Base-by-base conservation (phyloP, 2,113 vertebrate genomes). In the Protobothrops flavoviridis region DNA sequence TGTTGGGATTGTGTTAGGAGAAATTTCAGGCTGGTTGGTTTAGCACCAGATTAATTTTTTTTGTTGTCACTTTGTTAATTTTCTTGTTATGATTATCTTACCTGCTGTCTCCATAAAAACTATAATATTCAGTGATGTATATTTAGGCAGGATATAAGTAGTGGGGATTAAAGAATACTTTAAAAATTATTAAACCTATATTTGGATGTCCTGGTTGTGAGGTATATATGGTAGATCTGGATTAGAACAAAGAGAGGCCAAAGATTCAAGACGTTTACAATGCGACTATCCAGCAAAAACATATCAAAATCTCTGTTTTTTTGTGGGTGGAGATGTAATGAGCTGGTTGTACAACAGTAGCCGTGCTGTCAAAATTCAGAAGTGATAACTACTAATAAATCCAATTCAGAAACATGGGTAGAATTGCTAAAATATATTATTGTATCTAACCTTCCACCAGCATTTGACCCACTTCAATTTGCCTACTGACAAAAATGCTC, bases 101-200 rank as follows among this genome's bases (percentile, higher is more conserved):
- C 50, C 57, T 90, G 2, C 56, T 94, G 0, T 0, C 88, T 81
- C 0, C 0, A 91, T 45, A 90, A 91, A 88, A 15, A 61, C 59
- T 89, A 57, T 91, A 85, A 69, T 90, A 53, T 23, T 52, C 91
- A 8, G 24, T 89, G 74, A 23, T 61, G 59, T 26, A 29, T 61
- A 61, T 9, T 93, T 89, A 64, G 55, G 39, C 45, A 6, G 0
- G 0, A 61, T 0, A 45, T 17, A 87, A 53, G 20, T 23, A 61
- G 87, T 81, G 59, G 20, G 48, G 48, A 33, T 55, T 29, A 93
- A 91, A 87, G 33, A 91, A 92, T 52, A 26, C 13, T 69, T 94
- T 52, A 12, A 52, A 52, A n/a, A 20, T 64, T 64, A 56, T 0
- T 1, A 64, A 92, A 85, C 29, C 6, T 7, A 87, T 48, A 45